Evolutionary conservation across 2,797 vertebrate genomes (phyloP).

Genomic region (Natrix natrix): DNA sequence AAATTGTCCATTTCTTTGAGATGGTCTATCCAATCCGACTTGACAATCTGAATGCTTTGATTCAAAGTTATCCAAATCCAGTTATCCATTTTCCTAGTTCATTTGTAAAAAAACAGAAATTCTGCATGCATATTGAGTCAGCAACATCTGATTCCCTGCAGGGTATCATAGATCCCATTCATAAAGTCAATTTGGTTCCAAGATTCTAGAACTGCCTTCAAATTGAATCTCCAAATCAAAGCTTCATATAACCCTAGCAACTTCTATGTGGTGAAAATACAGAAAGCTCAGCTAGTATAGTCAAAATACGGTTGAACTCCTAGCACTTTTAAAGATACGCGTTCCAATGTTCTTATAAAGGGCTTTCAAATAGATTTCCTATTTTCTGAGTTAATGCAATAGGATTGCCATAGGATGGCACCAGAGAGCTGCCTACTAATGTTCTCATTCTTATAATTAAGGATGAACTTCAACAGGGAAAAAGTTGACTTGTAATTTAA

Average conservation of each 20-base stretch:
- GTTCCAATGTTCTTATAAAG: background rate
- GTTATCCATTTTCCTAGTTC: background rate
- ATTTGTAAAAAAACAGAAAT: background rate
- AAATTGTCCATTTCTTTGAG: background rate
- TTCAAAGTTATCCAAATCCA: background rate
- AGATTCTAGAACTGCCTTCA: background rate
- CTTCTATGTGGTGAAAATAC: background rate
- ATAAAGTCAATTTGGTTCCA: background rate
- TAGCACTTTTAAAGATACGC: background rate
- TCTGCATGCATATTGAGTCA: background rate
- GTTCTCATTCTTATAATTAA: rapidly evolving
- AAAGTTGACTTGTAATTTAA: conserved; percentile 10
- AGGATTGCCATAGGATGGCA: conserved; percentile 25
- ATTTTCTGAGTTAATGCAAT: background rate
- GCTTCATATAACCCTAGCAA: background rate
- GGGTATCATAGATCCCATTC: background rate
- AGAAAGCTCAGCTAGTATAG: background rate
- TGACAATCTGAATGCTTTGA: background rate
- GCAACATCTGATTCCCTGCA: background rate
- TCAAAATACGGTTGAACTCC: background rate
- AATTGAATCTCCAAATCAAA: background rate
- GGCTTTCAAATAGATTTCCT: background rate
- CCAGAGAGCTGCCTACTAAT: conserved; percentile 56
- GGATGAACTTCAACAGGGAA: rapidly evolving
- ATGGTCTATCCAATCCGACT: background rate